Evolutionary conservation across 2,797 vertebrate genomes (phyloP).

Genomic region (Ctenopoma kingsleyae): DNA sequence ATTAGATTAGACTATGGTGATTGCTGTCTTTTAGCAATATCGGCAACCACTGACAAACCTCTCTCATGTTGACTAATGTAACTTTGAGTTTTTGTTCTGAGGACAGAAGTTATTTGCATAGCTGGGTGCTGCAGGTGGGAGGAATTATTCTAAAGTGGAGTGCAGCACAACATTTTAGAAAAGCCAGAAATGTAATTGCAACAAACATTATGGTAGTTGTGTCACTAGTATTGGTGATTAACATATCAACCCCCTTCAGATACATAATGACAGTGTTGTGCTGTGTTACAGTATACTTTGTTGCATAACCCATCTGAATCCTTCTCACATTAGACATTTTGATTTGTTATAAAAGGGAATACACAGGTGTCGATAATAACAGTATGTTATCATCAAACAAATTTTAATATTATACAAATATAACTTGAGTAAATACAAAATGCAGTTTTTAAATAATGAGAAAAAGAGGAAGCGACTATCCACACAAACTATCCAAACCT

Average conservation of each 20-base stretch:
- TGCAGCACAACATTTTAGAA: constrained; percentile 4
- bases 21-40: neutral
- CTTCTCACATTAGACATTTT: neutral
- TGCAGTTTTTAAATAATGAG: too few relatives aligned
- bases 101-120: neutral
- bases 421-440: too few relatives aligned
- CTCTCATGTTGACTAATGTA: too few relatives aligned
- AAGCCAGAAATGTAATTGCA: constrained; percentile 12
- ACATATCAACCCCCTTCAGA: constrained; percentile 20
- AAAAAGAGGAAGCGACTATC: too few relatives aligned
- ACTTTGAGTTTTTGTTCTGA: neutral
- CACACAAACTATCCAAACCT: too few relatives aligned
- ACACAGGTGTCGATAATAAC: constrained; percentile 1
- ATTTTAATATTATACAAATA: too few relatives aligned
- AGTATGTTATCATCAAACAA: too few relatives aligned
- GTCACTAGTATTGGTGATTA: constrained; percentile 23
- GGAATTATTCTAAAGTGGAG: neutral
- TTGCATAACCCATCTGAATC: constrained; percentile 1
- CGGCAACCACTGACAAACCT: neutral
- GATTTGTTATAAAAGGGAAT: neutral
- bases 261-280: constrained; percentile 4
- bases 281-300: neutral
- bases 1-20: too few relatives aligned
- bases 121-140: neutral
- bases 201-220: constrained; percentile 16